Evolutionary conservation across 2,797 vertebrate genomes (phyloP), one percentile per base, ranked within the genome.

Genomic region (Hirundo rustica): DNA sequence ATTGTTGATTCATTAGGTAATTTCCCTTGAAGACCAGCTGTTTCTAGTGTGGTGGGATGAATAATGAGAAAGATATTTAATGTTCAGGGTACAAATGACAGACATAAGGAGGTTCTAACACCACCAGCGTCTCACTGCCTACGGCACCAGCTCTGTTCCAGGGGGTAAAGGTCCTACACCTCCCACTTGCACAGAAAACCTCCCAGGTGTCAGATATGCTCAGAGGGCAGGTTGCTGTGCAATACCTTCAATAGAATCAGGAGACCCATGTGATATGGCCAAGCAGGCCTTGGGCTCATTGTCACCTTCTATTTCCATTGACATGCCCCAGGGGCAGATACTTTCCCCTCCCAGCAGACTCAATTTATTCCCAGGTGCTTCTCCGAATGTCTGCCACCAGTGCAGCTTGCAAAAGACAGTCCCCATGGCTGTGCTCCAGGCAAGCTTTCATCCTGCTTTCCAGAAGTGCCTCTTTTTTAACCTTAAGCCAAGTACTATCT

Each of bases 11-110:
- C 98, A 98, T 98, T 98, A 98, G 98, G 98, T 98, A 98, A 98
- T 98, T 98, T 98, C 97, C 98, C 97, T 97, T 97, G 97, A 96
- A 98, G 98, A 99, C 98, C 99, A 99, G 99, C 99, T 99, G 99
- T 98, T 99, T 98, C 92, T 97, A 97, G 98, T 98, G 97, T 95
- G 97, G 97, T 97, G 96, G 97, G 98, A 98, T 99, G 98, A 99
- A 98, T 98, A 98, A 99, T 99, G 88, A 96, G 91, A 92, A 96
- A 55, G 95, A 97, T 91, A 84, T 88, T 95, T 96, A 95, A 90
- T 84, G 89, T 74, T 71, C 89, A 96, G 96, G 95, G 95, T 93
- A 90, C 96, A 75, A 97, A 94, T 91, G 65, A 79, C 91, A 96
- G 93, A 90, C 93, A 85, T 77, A 81, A 94, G 93, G 96, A 95